Evolutionary conservation across 2,113 vertebrate genomes (phyloP).

Genomic region (Bubo blakistoni): DNA sequence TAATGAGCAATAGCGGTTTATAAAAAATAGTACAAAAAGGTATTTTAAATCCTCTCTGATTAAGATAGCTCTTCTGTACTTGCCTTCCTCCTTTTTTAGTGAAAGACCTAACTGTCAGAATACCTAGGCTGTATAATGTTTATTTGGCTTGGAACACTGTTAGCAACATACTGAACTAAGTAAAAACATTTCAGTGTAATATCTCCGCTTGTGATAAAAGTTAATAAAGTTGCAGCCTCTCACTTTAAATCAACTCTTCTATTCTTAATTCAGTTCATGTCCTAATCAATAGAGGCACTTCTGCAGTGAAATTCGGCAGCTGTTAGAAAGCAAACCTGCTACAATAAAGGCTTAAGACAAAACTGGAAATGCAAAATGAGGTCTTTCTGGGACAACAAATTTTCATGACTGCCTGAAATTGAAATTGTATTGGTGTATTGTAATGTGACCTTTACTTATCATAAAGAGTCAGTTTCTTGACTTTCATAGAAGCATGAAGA

Average conservation of each 20-base stretch:
- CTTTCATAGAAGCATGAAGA: neutral
- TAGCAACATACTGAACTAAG: neutral
- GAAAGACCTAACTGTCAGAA: neutral
- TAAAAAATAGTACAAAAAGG: neutral
- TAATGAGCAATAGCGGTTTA: neutral
- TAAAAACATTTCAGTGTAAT: neutral
- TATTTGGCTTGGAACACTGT: neutral
- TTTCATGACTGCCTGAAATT: neutral
- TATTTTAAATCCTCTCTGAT: neutral
- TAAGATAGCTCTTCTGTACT: neutral
- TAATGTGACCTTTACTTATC: neutral
- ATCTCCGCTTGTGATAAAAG: neutral
- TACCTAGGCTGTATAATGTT: neutral
- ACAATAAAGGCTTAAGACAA: neutral
- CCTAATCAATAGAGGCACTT: neutral
- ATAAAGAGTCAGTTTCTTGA: neutral
- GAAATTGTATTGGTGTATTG: neutral
- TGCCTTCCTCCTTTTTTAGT: neutral
- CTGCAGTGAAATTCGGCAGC: neutral
- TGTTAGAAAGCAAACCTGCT: neutral
- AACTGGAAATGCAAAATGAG: neutral
- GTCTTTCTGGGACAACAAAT: neutral
- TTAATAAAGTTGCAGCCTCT: slow-evolving; percentile 9
- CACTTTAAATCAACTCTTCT: neutral
- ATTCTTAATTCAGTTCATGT: neutral